These are phyloP conservation scores for Ditylenchus dipsaci DNA, from an alignment of 1,140 invertebrate species.

Conservation along the genomic window DNA sequence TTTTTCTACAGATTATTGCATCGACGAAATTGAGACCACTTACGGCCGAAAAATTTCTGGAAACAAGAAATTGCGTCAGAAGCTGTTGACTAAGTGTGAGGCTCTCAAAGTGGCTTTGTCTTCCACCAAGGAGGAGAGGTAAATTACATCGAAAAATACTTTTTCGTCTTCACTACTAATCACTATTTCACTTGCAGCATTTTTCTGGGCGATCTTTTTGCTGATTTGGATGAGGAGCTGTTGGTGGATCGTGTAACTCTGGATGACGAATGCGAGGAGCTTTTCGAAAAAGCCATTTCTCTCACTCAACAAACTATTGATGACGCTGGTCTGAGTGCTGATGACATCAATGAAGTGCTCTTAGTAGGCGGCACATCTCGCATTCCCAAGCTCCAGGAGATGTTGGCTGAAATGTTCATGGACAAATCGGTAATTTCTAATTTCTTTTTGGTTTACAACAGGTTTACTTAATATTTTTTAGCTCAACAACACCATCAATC, in stretches of 20 bases:
- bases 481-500: constrained; percentile 76
- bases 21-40: neutral
- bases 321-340: neutral
- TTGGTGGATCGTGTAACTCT: neutral
- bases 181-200: neutral
- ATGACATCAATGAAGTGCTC: neutral
- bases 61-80: neutral
- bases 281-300: neutral
- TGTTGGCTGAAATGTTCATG: neutral
- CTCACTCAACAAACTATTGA: neutral
- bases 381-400: neutral
- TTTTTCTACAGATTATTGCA: neutral
- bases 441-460: too few species aligned
- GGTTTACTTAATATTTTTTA: constrained; percentile 57
- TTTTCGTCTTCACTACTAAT: too few species aligned
- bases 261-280: neutral
- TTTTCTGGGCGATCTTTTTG: neutral
- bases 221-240: neutral
- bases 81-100: neutral
- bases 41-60: neutral
- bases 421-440: neutral
- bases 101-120: neutral
- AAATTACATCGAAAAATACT: too few species aligned
- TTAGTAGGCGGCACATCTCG: neutral
- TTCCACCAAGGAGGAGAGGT: neutral